phyloP scores from a whole-genome alignment of 2,888 invertebrate genomes.

The Temnothorax unifasciatus region DNA sequence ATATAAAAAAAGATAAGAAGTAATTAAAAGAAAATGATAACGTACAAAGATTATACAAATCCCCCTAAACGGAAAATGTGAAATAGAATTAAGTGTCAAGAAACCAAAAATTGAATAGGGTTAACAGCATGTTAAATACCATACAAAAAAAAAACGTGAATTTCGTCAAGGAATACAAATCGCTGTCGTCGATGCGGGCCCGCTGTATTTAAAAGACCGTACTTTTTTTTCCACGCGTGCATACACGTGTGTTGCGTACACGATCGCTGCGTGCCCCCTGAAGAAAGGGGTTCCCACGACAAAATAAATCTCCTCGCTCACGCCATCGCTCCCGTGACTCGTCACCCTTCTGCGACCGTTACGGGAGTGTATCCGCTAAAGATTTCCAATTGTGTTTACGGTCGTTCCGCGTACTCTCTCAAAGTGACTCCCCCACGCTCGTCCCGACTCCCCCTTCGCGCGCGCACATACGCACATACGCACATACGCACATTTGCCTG shows the following conservation, averaged over 20 bases:
- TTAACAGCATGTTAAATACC: too few species aligned
- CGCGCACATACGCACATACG: constrained; percentile 2
- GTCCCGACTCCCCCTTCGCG: constrained; percentile 55
- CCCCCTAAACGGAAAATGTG: too few species aligned
- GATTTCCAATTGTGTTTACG: constrained; percentile 74
- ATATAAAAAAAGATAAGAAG: too few species aligned
- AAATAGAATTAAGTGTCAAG: too few species aligned
- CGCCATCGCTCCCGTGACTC: constrained; percentile 17
- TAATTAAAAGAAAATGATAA: too few species aligned
- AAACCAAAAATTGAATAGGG: too few species aligned
- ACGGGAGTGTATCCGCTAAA: constrained; percentile 65
- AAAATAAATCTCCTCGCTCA: constrained; percentile 35
- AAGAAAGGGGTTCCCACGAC: constrained; percentile 27
- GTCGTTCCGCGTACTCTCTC: constrained; percentile 55
- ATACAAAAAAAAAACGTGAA: too few species aligned
- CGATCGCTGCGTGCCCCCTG: neutral
- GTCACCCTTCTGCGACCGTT: constrained; percentile 11
- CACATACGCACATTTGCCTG: constrained; percentile 60
- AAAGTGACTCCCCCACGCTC: constrained; percentile 23
- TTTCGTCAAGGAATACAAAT: neutral
- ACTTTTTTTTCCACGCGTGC: constrained; percentile 3
- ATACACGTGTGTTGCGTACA: neutral
- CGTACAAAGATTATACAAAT: too few species aligned
- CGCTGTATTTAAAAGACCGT: neutral
- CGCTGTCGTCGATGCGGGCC: neutral